A percentile compares a stretch with the other conserved stretches of the same genome.
phyloP scores from a whole-genome alignment of 2,888 invertebrate genomes.

The Leptopilina myrica region DNA sequence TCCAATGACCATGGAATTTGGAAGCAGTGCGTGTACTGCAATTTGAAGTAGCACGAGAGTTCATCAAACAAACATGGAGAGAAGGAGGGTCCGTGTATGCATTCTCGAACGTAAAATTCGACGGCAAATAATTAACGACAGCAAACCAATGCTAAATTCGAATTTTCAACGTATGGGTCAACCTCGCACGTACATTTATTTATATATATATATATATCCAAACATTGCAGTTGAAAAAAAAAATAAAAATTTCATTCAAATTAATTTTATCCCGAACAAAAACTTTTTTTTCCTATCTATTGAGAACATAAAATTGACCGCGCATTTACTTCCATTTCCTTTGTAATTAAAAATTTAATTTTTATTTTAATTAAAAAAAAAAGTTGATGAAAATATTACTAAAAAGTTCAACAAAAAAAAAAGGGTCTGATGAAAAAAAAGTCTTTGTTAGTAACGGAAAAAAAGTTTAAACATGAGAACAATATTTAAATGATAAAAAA shows the following conservation, averaged over 20 bases:
- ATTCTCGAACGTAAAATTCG: slow-evolving; percentile 43
- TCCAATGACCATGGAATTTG: not conserved
- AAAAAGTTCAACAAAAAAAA: too few species aligned
- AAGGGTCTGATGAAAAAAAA: too few species aligned
- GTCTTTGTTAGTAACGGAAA: too few species aligned
- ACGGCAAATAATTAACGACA: slow-evolving; percentile 52
- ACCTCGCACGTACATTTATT: not conserved
- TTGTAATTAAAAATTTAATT: too few species aligned
- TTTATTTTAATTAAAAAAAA: too few species aligned
- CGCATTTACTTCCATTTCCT: too few species aligned
- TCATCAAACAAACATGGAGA: slow-evolving; percentile 33
- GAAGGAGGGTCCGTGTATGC: slow-evolving; percentile 5
- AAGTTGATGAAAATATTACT: too few species aligned
- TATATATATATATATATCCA: too few species aligned
- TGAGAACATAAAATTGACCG: too few species aligned
- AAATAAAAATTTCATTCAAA: not conserved
- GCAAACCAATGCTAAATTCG: slow-evolving; percentile 42
- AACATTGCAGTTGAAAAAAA: not conserved
- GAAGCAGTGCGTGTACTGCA: slow-evolving; percentile 19
- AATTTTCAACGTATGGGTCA: not conserved
- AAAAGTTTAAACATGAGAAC: too few species aligned
- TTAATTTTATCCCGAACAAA: not conserved
- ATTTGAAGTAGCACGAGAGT: slow-evolving; percentile 25
- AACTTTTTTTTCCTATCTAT: not conserved
- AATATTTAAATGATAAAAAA: too few species aligned